phyloP scores from a whole-genome alignment of 2,113 vertebrate genomes.

The Xiphophorus hellerii region DNA sequence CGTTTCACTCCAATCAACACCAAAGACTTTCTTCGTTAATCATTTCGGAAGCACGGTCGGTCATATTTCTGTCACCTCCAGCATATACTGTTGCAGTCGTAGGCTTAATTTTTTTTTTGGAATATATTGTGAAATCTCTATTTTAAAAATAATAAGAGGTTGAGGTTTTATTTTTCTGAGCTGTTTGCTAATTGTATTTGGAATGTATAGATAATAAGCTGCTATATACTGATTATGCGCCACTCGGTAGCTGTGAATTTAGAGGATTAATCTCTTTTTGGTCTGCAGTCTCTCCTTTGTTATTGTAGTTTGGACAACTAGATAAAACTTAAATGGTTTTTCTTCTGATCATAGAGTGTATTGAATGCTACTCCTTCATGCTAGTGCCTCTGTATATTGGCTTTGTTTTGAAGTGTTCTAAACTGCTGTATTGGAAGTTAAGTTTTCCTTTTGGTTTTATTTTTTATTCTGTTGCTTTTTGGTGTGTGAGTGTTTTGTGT shows the following conservation, averaged over 20 bases:
- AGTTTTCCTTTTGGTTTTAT: conserved; percentile 71
- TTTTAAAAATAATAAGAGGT: conserved; percentile 80
- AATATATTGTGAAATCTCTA: conserved; percentile 84
- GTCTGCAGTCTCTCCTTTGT: conserved; percentile 90
- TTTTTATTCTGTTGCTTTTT: conserved; percentile 50
- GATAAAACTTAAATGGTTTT: conserved; percentile 88
- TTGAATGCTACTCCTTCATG: conserved; percentile 72
- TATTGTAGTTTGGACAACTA: conserved; percentile 89
- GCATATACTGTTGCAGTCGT: conserved; percentile 83
- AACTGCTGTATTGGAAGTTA: conserved; percentile 98
- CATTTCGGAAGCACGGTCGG: conserved; percentile 92
- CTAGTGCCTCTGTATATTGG: conserved; percentile 83
- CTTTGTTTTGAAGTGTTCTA: conserved; percentile 97
- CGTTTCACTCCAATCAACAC: conserved; percentile 86
- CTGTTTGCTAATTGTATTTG: conserved; percentile 92
- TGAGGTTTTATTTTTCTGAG: conserved; percentile 90
- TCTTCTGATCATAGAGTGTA: conserved; percentile 79
- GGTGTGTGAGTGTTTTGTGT: conserved; percentile 42
- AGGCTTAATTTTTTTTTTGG: conserved; percentile 58
- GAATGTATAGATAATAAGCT: conserved; percentile 99
- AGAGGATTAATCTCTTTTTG: conserved; percentile 94
- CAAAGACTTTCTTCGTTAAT: conserved; percentile 94
- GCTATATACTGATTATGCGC: conserved; percentile 97
- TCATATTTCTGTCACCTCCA: conserved; percentile 92
- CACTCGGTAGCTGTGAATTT: conserved; percentile 99